These are phyloP conservation scores for Teleopsis dalmanni DNA, from an alignment of 1,140 invertebrate species.

Conservation along the genomic window DNA sequence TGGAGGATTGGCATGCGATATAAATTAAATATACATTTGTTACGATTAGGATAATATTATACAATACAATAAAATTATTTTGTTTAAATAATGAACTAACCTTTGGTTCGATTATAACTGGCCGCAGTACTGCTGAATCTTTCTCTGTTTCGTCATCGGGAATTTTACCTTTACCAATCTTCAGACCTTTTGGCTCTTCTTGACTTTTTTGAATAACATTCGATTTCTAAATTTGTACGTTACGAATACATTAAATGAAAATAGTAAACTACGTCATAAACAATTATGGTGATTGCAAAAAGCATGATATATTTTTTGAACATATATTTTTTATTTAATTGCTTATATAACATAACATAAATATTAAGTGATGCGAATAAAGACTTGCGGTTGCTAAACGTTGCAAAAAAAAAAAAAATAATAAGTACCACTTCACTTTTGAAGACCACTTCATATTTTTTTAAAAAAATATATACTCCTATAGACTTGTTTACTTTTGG, in stretches of 20 bases:
- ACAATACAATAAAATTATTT: too few species aligned
- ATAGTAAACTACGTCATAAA: neutral
- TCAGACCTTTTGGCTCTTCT: slow-evolving; percentile 25
- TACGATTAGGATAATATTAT: too few species aligned
- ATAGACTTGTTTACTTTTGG: too few species aligned
- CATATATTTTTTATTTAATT: neutral
- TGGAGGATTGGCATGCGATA: too few species aligned
- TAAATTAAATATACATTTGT: too few species aligned
- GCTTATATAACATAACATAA: too few species aligned
- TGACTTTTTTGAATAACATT: slow-evolving; percentile 14
- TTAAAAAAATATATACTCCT: too few species aligned
- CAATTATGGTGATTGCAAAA: neutral
- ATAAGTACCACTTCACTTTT: too few species aligned
- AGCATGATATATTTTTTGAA: neutral
- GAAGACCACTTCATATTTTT: too few species aligned
- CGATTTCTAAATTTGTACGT: slow-evolving; percentile 18
- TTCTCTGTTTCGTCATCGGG: slow-evolving; percentile 24
- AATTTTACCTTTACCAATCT: slow-evolving; percentile 38
- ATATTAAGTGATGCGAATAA: too few species aligned
- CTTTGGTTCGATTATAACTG: slow-evolving; percentile 40
- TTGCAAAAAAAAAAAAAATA: too few species aligned
- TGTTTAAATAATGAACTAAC: slow-evolving; percentile 17
- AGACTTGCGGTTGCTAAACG: too few species aligned
- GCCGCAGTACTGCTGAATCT: slow-evolving; percentile 28
- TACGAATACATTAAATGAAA: neutral